Evolutionary conservation across 1,140 invertebrate species (phyloP).

Genomic region (Mamestra configurata): DNA sequence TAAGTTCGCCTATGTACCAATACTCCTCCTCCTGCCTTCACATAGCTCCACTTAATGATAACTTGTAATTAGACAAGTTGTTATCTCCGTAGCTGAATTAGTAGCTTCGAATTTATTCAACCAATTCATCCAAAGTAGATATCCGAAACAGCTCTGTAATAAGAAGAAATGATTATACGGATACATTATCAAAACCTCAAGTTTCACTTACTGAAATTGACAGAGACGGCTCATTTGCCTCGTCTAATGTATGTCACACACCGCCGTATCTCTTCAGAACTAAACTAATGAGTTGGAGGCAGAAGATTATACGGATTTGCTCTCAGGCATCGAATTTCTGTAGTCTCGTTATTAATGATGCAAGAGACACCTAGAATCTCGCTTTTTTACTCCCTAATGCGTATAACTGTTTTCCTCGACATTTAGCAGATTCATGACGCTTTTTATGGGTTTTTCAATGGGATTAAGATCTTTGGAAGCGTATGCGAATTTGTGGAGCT

Average conservation of each 20-base stretch:
- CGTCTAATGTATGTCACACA: slow-evolving; percentile 13
- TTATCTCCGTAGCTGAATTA: too few relatives aligned
- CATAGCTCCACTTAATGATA: too few relatives aligned
- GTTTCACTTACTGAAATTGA: not conserved
- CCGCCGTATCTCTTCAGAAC: not conserved
- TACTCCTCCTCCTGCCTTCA: too few relatives aligned
- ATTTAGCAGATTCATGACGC: slow-evolving; percentile 15
- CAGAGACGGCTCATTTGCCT: slow-evolving; percentile 1
- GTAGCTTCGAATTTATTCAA: too few relatives aligned
- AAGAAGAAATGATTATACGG: too few relatives aligned
- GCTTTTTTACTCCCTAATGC: slow-evolving; percentile 3
- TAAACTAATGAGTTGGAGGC: slow-evolving; percentile 23
- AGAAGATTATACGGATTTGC: slow-evolving; percentile 2
- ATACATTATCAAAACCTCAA: not conserved
- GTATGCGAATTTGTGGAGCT: not conserved
- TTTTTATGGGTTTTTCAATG: slow-evolving; percentile 27
- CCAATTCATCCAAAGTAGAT: too few relatives aligned
- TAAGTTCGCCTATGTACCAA: too few relatives aligned
- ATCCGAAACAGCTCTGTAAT: not conserved
- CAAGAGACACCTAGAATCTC: not conserved
- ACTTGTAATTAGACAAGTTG: too few relatives aligned
- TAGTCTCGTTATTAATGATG: slow-evolving; percentile 37
- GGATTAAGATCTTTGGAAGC: slow-evolving; percentile 13
- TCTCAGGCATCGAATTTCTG: not conserved
- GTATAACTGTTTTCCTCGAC: slow-evolving; percentile 20